These are phyloP conservation scores for Lithobates sylvaticus DNA, from an alignment of 2,797 vertebrate genomes.

Conservation along the genomic window DNA sequence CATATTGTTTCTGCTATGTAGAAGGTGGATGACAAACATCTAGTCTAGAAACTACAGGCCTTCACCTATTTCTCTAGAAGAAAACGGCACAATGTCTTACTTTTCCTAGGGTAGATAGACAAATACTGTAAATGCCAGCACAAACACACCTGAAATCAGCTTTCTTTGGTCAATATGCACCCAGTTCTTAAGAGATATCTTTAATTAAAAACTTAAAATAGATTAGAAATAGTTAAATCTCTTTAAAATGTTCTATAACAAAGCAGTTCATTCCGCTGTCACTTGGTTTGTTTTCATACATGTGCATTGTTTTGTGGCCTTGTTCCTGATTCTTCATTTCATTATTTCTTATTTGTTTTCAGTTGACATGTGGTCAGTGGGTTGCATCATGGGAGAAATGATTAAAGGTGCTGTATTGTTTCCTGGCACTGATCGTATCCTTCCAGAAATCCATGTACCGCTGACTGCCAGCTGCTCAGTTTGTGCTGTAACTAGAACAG, in stretches of 20 bases:
- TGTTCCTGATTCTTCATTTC: constrained; percentile 81
- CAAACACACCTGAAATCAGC: background rate
- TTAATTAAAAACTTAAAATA: background rate
- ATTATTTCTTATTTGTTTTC: constrained; percentile 83
- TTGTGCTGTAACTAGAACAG: background rate
- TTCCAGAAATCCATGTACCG: constrained; percentile 75
- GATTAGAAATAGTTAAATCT: background rate
- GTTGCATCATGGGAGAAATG: constrained; percentile 99
- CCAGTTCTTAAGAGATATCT: background rate
- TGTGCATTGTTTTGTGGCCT: constrained; percentile 73
- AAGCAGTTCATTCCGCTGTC: background rate
- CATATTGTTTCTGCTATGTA: too few species aligned
- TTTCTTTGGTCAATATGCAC: background rate
- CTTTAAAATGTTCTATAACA: background rate
- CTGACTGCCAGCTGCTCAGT: background rate
- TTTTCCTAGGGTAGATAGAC: background rate
- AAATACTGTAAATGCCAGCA: background rate
- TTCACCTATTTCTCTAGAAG: too few species aligned
- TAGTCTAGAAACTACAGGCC: too few species aligned
- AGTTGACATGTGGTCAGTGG: constrained; percentile 99
- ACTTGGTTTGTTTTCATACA: constrained; percentile 20
- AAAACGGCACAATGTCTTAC: too few species aligned
- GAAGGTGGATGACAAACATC: too few species aligned
- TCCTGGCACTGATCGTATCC: constrained; percentile 98
- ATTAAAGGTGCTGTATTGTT: constrained; percentile 98